phyloP scores from a whole-genome alignment of 2,113 vertebrate species.

The Nyctibius bracteatus region DNA sequence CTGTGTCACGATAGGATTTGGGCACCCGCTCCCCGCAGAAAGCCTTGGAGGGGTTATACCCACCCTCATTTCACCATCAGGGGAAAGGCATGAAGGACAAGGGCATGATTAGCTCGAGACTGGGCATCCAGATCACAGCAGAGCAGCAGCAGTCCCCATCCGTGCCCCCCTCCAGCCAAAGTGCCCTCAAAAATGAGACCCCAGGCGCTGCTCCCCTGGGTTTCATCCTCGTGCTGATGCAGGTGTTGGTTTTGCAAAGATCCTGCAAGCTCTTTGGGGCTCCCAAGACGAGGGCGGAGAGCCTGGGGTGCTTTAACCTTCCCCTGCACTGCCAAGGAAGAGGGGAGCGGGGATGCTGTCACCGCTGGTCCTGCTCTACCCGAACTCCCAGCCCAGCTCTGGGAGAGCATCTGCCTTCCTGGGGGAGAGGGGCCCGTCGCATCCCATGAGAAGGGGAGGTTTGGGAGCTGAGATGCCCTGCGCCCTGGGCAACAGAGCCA shows the following conservation, averaged over 20 bases:
- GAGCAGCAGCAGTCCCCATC: rapidly evolving
- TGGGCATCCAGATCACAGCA: not conserved
- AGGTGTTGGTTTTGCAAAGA: not conserved
- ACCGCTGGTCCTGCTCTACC: not conserved
- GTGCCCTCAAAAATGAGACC: not conserved
- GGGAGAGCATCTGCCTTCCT: not conserved
- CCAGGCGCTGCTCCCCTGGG: not conserved
- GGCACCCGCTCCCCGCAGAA: not conserved
- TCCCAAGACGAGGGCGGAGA: not conserved
- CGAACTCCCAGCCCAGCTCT: not conserved
- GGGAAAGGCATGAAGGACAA: not conserved
- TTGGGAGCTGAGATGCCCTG: not conserved
- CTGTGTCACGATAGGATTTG: not conserved
- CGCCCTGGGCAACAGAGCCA: not conserved
- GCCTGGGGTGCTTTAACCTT: not conserved
- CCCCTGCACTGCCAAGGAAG: not conserved
- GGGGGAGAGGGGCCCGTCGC: not conserved
- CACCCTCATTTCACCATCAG: not conserved
- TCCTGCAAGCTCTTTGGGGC: not conserved
- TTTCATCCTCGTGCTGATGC: not conserved
- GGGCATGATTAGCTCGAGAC: not conserved
- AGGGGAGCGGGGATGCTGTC: rapidly evolving
- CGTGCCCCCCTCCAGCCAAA: not conserved
- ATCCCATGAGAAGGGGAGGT: not conserved
- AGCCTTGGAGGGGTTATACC: not conserved